A percentile compares a stretch with the other conserved stretches of the same genome.
Conservation (phyloP, 2,113 vertebrate genomes). For the Cyanistes caeruleus region DNA sequence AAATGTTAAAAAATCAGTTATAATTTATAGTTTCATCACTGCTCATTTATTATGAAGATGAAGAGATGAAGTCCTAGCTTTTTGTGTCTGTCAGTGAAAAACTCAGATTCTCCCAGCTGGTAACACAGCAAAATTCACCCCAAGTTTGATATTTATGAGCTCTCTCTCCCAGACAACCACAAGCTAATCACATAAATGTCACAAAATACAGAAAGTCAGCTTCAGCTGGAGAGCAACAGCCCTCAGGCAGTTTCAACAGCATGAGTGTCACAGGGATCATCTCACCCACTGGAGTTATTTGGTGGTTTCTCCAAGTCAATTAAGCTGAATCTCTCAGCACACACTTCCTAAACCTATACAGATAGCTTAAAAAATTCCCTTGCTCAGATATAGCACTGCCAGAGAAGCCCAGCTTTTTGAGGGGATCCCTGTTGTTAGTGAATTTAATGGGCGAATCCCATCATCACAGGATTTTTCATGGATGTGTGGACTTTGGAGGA, state of each 20-base stretch:
- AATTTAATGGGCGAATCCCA: background rate
- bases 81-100: background rate
- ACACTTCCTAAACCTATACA: background rate
- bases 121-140: background rate
- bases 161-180: background rate
- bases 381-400: background rate
- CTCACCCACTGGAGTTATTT: background rate
- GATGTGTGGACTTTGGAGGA: fast-evolving
- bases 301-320: background rate
- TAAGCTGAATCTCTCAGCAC: background rate
- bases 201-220: background rate
- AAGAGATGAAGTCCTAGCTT: background rate
- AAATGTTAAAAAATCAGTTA: background rate
- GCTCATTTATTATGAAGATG: background rate
- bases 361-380: background rate
- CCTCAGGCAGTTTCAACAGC: background rate
- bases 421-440: background rate
- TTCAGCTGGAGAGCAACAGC: background rate
- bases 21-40: background rate
- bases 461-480: background rate
- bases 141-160: background rate
- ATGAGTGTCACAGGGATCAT: background rate
- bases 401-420: background rate
- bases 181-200: background rate
- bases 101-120: background rate